Evolutionary conservation across 2,888 invertebrate species (phyloP).

Genomic region (Heteropelma amictum): DNA sequence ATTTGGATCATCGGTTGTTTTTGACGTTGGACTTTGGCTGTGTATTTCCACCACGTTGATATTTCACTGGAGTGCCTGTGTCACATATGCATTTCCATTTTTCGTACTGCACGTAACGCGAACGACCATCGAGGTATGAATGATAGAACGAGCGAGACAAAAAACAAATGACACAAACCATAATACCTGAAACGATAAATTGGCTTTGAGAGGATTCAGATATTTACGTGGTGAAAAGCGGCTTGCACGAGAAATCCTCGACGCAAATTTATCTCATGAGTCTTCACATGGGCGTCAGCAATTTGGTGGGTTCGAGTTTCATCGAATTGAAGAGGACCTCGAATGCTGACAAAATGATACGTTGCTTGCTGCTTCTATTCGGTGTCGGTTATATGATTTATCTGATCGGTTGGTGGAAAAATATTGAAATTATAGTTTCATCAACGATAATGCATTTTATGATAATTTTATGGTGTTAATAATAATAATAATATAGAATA

Average conservation of each 20-base stretch:
- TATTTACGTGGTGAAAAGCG: slow-evolving; percentile 58
- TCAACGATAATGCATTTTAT: neutral
- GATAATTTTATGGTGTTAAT: neutral
- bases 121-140: slow-evolving; percentile 59
- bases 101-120: slow-evolving; percentile 61
- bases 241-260: slow-evolving; percentile 52
- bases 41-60: slow-evolving; percentile 63
- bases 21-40: slow-evolving; percentile 65
- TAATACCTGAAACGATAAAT: too few relatives aligned
- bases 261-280: slow-evolving; percentile 64
- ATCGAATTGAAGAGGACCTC: slow-evolving; percentile 60
- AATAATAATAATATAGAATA: neutral
- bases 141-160: neutral
- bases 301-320: slow-evolving; percentile 68
- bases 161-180: too few relatives aligned
- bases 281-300: slow-evolving; percentile 68
- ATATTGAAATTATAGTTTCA: neutral
- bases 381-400: slow-evolving; percentile 68
- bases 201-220: slow-evolving; percentile 61
- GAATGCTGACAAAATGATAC: slow-evolving; percentile 62
- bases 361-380: slow-evolving; percentile 64
- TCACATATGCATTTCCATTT: slow-evolving; percentile 66
- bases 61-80: slow-evolving; percentile 71
- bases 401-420: slow-evolving; percentile 67
- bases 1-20: slow-evolving; percentile 59